Percentiles rank a stretch among this genome's conserved stretches.
phyloP scores from a whole-genome alignment of 2,797 vertebrate species.

The Allenopithecus nigroviridis region DNA sequence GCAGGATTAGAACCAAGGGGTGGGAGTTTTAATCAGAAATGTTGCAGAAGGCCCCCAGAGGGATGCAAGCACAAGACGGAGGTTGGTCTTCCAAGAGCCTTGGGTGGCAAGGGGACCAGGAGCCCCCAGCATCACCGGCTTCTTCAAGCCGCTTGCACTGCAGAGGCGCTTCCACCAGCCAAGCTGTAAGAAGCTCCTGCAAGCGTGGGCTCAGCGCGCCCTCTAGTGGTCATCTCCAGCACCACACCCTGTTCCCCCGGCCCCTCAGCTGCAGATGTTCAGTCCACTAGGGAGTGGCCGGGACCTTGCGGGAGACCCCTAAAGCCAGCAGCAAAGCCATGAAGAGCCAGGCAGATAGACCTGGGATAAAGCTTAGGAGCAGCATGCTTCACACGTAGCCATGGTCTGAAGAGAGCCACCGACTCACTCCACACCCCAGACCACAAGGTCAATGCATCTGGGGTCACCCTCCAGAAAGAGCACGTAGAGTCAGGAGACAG shows the following conservation, averaged over 20 bases:
- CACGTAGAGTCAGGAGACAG: background rate
- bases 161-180: background rate
- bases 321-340: background rate
- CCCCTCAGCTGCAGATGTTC: background rate
- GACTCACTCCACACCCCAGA: background rate
- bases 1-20: background rate
- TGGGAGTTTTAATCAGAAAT: background rate
- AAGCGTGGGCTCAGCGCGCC: slow-evolving; percentile 8
- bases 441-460: background rate
- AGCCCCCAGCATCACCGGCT: background rate
- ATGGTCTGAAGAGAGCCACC: background rate
- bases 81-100: background rate
- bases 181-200: rapidly evolving
- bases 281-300: background rate
- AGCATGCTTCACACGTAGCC: background rate
- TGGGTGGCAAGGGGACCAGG: background rate
- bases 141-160: background rate
- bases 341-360: background rate
- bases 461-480: background rate
- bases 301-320: background rate
- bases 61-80: background rate
- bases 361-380: background rate
- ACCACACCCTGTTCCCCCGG: background rate
- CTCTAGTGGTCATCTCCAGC: slow-evolving; percentile 3
- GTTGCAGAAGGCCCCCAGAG: background rate